Percentiles rank a stretch among this genome's conserved stretches.
Conservation (phyloP, 2,888 invertebrate species). For the Caenorhabditis sinica region DNA sequence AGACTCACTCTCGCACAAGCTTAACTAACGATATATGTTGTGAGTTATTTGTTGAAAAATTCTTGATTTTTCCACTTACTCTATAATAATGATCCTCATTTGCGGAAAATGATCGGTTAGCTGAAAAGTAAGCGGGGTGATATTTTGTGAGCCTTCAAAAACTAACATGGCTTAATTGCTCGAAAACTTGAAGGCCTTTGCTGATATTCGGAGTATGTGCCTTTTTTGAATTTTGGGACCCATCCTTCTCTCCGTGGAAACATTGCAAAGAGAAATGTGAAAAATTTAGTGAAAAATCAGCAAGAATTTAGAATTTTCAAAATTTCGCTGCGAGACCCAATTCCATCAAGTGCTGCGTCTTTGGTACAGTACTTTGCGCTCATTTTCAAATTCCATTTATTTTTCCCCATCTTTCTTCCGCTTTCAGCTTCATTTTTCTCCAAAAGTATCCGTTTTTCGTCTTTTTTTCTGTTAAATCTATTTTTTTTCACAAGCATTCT, state of each 20-base stretch:
- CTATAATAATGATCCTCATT: not conserved
- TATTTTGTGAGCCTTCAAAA: too few relatives aligned
- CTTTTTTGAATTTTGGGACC: not conserved
- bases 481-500: too few relatives aligned
- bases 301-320: not conserved
- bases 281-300: not conserved
- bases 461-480: too few relatives aligned
- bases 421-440: too few relatives aligned
- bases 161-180: not conserved
- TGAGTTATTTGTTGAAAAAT: conserved; percentile 1
- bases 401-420: too few relatives aligned
- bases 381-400: not conserved
- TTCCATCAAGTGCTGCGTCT: not conserved
- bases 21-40: conserved; percentile 11
- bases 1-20: too few relatives aligned
- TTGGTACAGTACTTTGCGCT: conserved; percentile 19
- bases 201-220: not conserved
- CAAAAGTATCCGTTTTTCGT: too few relatives aligned
- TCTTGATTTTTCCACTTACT: not conserved
- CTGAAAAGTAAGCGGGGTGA: conserved; percentile 1
- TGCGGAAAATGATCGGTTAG: not conserved
- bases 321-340: not conserved
- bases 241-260: conserved; percentile 22
- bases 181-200: conserved; percentile 2
- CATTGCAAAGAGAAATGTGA: not conserved